These are phyloP conservation scores for Drosophila athabasca DNA, from an alignment of 1,140 invertebrate species.

Conservation along the genomic window DNA sequence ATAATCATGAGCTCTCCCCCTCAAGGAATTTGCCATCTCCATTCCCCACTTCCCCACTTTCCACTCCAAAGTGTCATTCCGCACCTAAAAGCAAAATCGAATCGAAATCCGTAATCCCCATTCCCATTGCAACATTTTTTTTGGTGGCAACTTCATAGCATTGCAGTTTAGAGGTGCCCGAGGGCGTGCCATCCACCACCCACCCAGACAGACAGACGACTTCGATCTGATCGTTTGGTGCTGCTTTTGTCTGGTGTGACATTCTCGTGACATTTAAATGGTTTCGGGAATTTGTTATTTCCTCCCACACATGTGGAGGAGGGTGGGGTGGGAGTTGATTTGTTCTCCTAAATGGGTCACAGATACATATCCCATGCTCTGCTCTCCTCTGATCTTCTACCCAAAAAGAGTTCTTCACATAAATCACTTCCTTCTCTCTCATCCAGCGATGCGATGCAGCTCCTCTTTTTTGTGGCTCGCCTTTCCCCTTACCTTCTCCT, in stretches of 20 bases:
- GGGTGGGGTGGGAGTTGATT: slow-evolving; percentile 6
- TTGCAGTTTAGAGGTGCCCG: slow-evolving; percentile 17
- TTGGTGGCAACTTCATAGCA: slow-evolving; percentile 16
- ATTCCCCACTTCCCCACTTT: not conserved
- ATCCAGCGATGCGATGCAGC: not conserved
- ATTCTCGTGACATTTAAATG: slow-evolving; percentile 36
- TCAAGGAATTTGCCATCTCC: slow-evolving; percentile 4
- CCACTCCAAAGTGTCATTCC: slow-evolving; percentile 6
- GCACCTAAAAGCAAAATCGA: slow-evolving; percentile 17
- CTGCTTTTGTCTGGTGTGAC: slow-evolving; percentile 5
- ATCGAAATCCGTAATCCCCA: not conserved
- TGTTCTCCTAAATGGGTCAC: slow-evolving; percentile 27
- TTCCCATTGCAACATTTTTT: slow-evolving; percentile 10
- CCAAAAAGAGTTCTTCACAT: slow-evolving; percentile 18
- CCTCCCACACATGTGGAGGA: slow-evolving; percentile 5
- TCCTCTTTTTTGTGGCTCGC: no score
- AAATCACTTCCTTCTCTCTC: slow-evolving; percentile 14
- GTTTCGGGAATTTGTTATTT: slow-evolving; percentile 36
- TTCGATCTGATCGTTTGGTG: slow-evolving; percentile 3
- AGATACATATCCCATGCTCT: not conserved
- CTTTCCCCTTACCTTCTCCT: no score
- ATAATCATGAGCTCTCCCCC: slow-evolving; percentile 15
- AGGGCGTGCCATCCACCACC: slow-evolving; percentile 5
- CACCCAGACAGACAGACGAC: no score
- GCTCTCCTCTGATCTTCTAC: no score